These are phyloP conservation scores for Elephas maximus DNA, from an alignment of 2,113 vertebrate species.

Conservation along the genomic window DNA sequence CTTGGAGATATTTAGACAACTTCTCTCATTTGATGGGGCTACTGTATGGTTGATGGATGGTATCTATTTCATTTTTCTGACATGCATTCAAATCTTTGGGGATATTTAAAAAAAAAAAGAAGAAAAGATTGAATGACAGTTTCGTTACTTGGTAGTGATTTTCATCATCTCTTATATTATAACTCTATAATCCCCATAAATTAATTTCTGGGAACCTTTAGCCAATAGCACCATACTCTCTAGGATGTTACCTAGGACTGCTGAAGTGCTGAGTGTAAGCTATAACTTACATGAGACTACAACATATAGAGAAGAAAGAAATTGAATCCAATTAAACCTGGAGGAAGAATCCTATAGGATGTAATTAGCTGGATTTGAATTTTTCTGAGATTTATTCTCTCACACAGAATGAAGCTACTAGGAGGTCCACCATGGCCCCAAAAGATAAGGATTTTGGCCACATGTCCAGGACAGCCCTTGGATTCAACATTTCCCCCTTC, in stretches of 20 bases:
- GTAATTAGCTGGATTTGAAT: not conserved
- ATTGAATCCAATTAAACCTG: not conserved
- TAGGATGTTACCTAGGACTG: not conserved
- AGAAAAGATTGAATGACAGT: not conserved
- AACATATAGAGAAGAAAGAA: not conserved
- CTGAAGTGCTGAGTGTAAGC: not conserved
- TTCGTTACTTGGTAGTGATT: not conserved
- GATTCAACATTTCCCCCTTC: not conserved
- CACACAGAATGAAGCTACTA: not conserved
- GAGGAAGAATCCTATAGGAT: not conserved
- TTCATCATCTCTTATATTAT: slow-evolving; percentile 24
- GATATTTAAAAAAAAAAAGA: slow-evolving; percentile 38
- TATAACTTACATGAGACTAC: not conserved
- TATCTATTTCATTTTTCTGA: not conserved
- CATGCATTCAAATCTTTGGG: not conserved
- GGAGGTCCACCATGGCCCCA: not conserved
- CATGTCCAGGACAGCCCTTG: not conserved
- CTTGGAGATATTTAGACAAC: not conserved
- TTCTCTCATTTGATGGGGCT: not conserved
- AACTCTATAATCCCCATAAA: slow-evolving; percentile 25
- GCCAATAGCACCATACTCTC: not conserved
- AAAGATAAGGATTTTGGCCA: not conserved
- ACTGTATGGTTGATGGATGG: not conserved
- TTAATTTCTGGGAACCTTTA: not conserved
- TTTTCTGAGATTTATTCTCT: not conserved